These are phyloP conservation scores for Drosophila villosipedis DNA, from an alignment of 2,888 invertebrate species.

Conservation along the genomic window DNA sequence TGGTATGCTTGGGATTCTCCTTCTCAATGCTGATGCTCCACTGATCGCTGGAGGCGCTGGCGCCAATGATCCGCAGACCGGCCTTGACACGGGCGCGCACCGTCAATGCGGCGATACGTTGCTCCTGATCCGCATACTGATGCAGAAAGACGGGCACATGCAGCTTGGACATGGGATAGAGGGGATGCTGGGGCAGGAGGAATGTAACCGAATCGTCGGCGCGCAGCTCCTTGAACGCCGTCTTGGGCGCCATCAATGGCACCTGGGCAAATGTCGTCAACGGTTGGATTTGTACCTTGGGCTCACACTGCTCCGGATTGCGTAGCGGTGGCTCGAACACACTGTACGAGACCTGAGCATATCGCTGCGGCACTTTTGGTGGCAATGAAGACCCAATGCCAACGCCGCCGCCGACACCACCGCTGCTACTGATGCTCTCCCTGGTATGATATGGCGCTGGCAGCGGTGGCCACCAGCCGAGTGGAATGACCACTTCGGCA, in stretches of 20 bases:
- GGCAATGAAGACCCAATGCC: conserved; percentile 52
- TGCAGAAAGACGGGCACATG: conserved; percentile 96
- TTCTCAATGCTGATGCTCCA: conserved; percentile 95
- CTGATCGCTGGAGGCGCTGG: conserved; percentile 90
- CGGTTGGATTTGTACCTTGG: conserved; percentile 90
- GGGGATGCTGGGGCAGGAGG: conserved; percentile 93
- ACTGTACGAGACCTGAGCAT: conserved; percentile 93
- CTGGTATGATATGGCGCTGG: conserved; percentile 87
- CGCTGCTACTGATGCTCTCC: conserved; percentile 86
- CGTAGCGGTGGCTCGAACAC: conserved; percentile 92
- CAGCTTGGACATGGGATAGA: conserved; percentile 95
- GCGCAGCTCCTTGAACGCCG: conserved; percentile 93
- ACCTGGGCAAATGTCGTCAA: conserved; percentile 88
- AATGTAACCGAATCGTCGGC: conserved; percentile 94
- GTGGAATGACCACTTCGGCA: conserved; percentile 94
- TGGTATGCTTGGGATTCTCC: conserved; percentile 93
- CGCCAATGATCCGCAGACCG: conserved; percentile 93
- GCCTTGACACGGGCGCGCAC: conserved; percentile 96
- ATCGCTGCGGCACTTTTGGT: conserved; percentile 89
- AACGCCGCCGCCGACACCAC: not conserved
- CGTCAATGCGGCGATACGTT: conserved; percentile 91
- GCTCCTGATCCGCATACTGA: conserved; percentile 88
- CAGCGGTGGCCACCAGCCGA: conserved; percentile 95
- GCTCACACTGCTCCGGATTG: conserved; percentile 90
- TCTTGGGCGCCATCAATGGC: conserved; percentile 91